phyloP scores from a whole-genome alignment of 2,888 invertebrate species.

The Mechanitis messenoides region DNA sequence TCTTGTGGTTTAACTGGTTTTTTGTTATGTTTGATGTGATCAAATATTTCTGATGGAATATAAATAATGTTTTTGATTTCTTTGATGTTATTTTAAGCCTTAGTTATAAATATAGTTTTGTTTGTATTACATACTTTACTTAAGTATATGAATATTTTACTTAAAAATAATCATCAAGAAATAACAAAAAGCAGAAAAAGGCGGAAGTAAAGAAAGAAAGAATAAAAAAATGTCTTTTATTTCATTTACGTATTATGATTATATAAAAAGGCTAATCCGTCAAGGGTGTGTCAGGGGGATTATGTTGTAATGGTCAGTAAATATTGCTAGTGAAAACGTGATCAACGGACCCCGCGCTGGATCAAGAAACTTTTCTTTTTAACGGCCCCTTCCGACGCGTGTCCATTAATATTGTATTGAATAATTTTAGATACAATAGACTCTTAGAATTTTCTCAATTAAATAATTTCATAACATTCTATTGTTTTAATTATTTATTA shows the following conservation, averaged over 20 bases:
- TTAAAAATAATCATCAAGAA: no score
- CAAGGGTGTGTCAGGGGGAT: slow-evolving; percentile 46
- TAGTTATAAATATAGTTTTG: no score
- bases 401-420: slow-evolving; percentile 6
- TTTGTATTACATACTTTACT: no score
- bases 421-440: background rate
- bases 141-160: background rate
- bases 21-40: background rate
- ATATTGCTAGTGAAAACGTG: slow-evolving; percentile 58
- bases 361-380: slow-evolving; percentile 55
- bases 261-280: slow-evolving; percentile 43
- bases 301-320: slow-evolving; percentile 65
- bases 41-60: background rate
- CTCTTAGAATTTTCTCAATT: background rate
- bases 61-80: no score
- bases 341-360: slow-evolving; percentile 43
- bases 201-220: background rate
- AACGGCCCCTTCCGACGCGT: slow-evolving; percentile 22
- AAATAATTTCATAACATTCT: no score
- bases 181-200: no score
- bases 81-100: no score
- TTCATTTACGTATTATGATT: background rate
- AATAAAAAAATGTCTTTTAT: background rate
- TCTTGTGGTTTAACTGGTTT: background rate
- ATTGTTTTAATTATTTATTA: no score